Conservation (phyloP, 1,140 invertebrate species). For the Sarcophaga bullata region DNA sequence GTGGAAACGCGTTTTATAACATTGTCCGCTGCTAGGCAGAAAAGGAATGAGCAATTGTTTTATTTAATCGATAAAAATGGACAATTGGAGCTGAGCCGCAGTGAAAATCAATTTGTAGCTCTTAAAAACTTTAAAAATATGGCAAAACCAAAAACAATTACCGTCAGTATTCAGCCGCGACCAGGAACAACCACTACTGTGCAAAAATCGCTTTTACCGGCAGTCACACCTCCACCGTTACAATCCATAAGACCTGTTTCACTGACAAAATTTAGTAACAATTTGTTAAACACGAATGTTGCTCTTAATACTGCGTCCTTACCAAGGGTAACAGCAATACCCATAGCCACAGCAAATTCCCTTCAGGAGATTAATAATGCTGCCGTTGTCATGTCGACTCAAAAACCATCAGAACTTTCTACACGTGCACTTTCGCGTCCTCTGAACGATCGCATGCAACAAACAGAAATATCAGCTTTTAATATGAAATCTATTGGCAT, state of each 20-base stretch:
- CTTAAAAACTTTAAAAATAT: background rate
- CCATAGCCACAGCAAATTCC: background rate
- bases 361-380: background rate
- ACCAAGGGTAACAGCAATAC: background rate
- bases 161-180: background rate
- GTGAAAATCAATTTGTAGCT: background rate
- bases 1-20: constrained; percentile 42
- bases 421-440: background rate
- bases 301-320: background rate
- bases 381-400: background rate
- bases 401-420: background rate
- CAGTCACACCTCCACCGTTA: background rate
- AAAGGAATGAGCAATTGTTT: constrained; percentile 20
- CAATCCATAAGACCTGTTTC: background rate
- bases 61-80: constrained; percentile 4
- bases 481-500: background rate
- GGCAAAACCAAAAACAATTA: background rate
- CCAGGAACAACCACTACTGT: background rate
- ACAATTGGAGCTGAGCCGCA: background rate
- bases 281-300: background rate
- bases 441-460: constrained; percentile 9
- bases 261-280: background rate
- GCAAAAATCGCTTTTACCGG: background rate
- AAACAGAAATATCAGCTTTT: constrained; percentile 18
- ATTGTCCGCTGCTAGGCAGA: background rate